Evolutionary conservation across 2,113 vertebrate genomes (phyloP).

Genomic region (Dermatemys mawii): DNA sequence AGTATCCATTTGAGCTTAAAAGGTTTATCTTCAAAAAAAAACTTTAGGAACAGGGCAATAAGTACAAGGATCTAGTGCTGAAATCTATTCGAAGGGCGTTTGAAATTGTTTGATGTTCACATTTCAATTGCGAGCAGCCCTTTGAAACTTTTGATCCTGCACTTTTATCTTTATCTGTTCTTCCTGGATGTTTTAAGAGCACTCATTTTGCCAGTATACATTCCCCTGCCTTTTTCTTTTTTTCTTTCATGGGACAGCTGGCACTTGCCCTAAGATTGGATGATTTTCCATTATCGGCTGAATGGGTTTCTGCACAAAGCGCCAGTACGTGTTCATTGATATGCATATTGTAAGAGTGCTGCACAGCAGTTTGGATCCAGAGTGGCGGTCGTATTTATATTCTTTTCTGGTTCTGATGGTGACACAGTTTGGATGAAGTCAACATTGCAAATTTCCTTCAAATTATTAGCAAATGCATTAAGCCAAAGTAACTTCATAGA

Average conservation of each 20-base stretch:
- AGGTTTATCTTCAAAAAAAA: constrained; percentile 45
- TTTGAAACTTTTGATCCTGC: constrained; percentile 37
- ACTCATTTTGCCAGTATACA: constrained; percentile 22
- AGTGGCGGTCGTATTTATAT: background rate
- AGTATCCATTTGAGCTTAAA: constrained; percentile 48
- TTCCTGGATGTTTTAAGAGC: constrained; percentile 15
- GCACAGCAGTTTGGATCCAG: background rate
- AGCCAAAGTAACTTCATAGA: background rate
- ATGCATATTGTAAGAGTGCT: background rate
- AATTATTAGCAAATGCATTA: background rate
- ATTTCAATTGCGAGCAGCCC: constrained; percentile 46
- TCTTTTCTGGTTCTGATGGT: background rate
- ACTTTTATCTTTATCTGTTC: constrained; percentile 58
- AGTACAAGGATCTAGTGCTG: constrained; percentile 52
- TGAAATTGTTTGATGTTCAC: constrained; percentile 60
- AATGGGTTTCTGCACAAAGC: background rate
- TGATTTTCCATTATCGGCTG: background rate
- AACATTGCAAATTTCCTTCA: background rate
- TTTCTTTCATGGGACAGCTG: background rate
- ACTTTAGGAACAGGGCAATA: constrained; percentile 22
- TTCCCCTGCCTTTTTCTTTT: background rate
- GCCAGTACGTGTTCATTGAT: background rate
- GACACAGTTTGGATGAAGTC: background rate
- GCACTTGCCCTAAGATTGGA: constrained; percentile 14
- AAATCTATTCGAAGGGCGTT: constrained; percentile 17